These are phyloP conservation scores for Catamblyrhynchus diadema DNA, from an alignment of 2,797 vertebrate species.

Conservation along the genomic window DNA sequence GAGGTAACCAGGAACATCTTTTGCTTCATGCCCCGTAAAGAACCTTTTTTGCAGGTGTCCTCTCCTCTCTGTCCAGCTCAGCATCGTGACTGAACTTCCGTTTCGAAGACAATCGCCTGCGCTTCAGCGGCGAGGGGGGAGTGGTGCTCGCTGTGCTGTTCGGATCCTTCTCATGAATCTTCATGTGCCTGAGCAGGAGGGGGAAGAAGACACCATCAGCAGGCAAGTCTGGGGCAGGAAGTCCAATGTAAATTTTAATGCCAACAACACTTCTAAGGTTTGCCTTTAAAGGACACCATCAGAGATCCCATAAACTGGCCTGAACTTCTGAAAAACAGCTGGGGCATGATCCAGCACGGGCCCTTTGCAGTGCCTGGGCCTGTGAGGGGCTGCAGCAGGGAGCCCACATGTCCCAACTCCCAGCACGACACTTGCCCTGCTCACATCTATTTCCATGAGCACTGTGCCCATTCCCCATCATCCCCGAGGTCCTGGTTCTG, in stretches of 20 bases:
- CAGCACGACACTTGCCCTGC: fast-evolving
- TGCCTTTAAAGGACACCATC: neutral
- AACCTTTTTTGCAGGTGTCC: conserved; percentile 89
- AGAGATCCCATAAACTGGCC: neutral
- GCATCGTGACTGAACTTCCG: conserved; percentile 83
- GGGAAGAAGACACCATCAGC: neutral
- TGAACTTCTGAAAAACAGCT: neutral
- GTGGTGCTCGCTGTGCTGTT: conserved; percentile 76
- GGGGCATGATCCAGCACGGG: fast-evolving
- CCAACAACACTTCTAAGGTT: neutral
- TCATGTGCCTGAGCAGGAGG: conserved; percentile 87
- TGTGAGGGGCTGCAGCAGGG: fast-evolving
- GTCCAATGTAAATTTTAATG: neutral
- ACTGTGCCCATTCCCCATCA: fast-evolving
- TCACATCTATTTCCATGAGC: neutral
- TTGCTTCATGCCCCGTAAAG: neutral
- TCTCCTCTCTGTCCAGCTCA: conserved; percentile 81
- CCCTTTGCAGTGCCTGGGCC: neutral
- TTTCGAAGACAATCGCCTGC: conserved; percentile 85
- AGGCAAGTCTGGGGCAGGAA: fast-evolving
- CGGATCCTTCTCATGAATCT: conserved; percentile 95
- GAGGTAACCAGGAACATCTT: neutral
- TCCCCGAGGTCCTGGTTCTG: neutral
- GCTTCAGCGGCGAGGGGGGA: conserved; percentile 86
- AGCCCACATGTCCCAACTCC: neutral